Evolutionary conservation across 2,888 invertebrate species (phyloP).

Genomic region (Lomographa bimaculata): DNA sequence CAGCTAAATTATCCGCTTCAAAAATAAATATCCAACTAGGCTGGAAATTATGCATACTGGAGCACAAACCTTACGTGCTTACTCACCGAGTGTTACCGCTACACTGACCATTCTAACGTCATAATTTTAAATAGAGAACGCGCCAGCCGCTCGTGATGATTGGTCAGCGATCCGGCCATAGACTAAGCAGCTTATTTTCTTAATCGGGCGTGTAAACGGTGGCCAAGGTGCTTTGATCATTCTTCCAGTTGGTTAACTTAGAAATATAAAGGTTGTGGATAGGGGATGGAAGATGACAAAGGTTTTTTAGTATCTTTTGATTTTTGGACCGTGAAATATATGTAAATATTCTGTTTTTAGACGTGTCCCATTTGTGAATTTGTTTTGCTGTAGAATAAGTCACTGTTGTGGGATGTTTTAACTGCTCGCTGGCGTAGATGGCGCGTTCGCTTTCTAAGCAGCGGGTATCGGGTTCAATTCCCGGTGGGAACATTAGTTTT

Average conservation of each 20-base stretch:
- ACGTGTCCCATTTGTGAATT: too few relatives aligned
- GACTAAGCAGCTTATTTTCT: constrained; percentile 64
- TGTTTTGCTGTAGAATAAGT: too few relatives aligned
- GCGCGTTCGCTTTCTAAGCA: too few relatives aligned
- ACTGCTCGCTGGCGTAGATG: too few relatives aligned
- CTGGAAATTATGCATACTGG: constrained; percentile 33
- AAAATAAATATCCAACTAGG: constrained; percentile 2
- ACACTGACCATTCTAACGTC: constrained; percentile 40
- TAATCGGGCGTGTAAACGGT: constrained; percentile 53
- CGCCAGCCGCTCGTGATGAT: constrained; percentile 57
- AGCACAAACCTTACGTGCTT: constrained; percentile 41
- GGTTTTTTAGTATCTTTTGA: constrained; percentile 18
- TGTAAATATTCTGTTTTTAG: constrained; percentile 3
- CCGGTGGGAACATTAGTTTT: too few relatives aligned
- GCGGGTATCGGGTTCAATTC: too few relatives aligned
- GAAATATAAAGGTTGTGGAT: constrained; percentile 65
- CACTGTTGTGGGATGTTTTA: too few relatives aligned
- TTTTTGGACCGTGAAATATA: constrained; percentile 25
- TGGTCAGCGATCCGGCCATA: constrained; percentile 61
- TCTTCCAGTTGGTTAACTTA: constrained; percentile 49
- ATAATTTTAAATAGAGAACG: constrained; percentile 66
- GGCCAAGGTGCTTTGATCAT: constrained; percentile 56
- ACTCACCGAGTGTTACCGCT: constrained; percentile 36
- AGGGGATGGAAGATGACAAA: constrained; percentile 7
- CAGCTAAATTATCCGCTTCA: too few relatives aligned